Conservation (phyloP, 2,113 vertebrate genomes). For the Lasiurus borealis region DNA sequence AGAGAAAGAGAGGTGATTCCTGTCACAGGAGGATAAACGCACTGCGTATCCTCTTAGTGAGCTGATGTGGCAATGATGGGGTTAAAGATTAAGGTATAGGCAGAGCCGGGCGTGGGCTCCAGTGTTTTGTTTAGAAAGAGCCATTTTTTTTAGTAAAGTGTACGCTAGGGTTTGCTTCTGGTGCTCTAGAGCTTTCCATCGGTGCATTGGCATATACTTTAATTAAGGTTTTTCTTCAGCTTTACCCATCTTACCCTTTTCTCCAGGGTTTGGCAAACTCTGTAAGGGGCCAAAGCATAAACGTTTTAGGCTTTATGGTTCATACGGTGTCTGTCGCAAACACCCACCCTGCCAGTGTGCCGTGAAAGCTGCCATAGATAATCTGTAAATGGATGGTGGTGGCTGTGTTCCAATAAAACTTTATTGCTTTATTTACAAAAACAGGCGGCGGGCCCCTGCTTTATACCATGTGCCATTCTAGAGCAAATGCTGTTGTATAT, state of each 20-base stretch:
- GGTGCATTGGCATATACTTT: background rate
- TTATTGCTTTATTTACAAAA: slow-evolving; percentile 13
- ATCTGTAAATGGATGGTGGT: background rate
- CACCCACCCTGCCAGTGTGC: background rate
- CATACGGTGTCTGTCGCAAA: background rate
- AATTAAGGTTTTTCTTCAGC: slow-evolving; percentile 33
- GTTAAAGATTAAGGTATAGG: background rate
- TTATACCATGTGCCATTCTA: background rate
- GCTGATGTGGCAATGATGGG: background rate
- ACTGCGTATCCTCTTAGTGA: slow-evolving; percentile 90
- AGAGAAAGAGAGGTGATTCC: slow-evolving; percentile 98
- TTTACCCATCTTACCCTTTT: background rate
- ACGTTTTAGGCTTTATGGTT: slow-evolving; percentile 2
- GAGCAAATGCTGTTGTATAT: background rate
- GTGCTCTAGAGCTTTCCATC: background rate
- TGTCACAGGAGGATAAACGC: slow-evolving; percentile 91
- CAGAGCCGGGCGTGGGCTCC: background rate
- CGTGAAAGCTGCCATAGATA: background rate
- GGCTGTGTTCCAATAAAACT: background rate
- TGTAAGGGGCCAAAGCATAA: background rate
- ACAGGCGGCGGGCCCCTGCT: background rate
- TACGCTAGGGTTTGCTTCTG: background rate
- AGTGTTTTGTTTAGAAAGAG: background rate
- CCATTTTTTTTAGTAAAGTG: background rate
- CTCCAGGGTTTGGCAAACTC: background rate